Base-by-base conservation (phyloP, 2,888 invertebrate genomes). In the Nomada ferruginata region DNA sequence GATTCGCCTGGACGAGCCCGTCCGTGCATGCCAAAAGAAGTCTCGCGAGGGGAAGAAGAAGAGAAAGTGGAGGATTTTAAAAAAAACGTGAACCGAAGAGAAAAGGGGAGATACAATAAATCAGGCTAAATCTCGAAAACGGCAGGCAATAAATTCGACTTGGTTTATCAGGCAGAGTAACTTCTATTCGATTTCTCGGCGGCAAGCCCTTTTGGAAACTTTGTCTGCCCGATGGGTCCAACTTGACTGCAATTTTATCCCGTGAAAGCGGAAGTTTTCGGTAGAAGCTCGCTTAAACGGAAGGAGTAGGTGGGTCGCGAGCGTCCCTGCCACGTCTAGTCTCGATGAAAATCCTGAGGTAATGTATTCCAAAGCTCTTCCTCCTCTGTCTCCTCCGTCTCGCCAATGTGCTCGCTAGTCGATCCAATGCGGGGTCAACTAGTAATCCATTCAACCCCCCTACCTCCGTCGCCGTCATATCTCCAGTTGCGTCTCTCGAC, bases 331-430 rank as follows among this genome's bases (percentile, higher is more conserved):
- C 47, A 53, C 61, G 59, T 26, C 74, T 77, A 81, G 80, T 84
- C 84, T 76, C 88, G 85, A 88, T 89, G 87, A 88, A 89, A 89
- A 88, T 89, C 88, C 86, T 86, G 71, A 83, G 83, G 76, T 89
- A 89, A 89, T 87, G 82, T 85, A 86, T 88, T 84, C 81, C 66
- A 11, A 70, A 66, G 69, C 74, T 72, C 23, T 55, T 20, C 47
- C 36, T 29, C 64, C 42, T 57, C 72, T 18, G 10, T 18, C 61
- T 4, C 18, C 29, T 44, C 44, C 61, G 66, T 71, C 68, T 55
- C 52, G 74, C 20, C 53, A 20, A 20, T 59, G 13, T 36, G 23
- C 68, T 61, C 23, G 53, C 20, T 63, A 64, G 42, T 76, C 76
- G 50, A 73, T 79, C 70, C 23, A 2, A 11, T 26, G 69, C 69